Evolutionary conservation across 2,888 invertebrate genomes (phyloP), one percentile per base, ranked within the genome.

Genomic region (Notocelia uddmanniana): DNA sequence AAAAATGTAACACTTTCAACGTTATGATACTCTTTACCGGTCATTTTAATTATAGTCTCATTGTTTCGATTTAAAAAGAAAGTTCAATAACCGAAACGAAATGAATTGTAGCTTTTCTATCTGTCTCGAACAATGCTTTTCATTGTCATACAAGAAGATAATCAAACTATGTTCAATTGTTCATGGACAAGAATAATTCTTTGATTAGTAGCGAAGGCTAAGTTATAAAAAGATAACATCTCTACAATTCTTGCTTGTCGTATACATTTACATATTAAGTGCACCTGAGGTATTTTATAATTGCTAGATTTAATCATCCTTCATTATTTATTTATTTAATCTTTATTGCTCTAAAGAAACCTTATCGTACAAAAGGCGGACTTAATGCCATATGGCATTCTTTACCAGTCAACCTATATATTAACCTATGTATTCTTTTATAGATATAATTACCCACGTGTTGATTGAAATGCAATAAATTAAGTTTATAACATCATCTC

Each of bases 1-100:
- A 83, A 74, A 78, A 85, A 82, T 79, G 85, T 86, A 83, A 88
- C 80, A 89, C 86, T 90, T 92, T 86, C 83, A 68, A 77, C 75
- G 62, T 68, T 64, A 54, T 37, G 26, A 68, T 67, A 50, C 63
- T 69, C 66, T 48, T 34, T 60, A 62, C 67, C 23, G 74, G 68
- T 73, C 45, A 3, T 69, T 37, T 66, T 60, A 59, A 59, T 54
- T 37, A 31, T 70, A 60, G 72, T 73, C 69, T 74, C 73, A 75
- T 77, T 77, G 68, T 75, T 71, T 69, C 55, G 71, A 74, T 74
- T 45, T 31, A 18, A 37, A 37, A 62, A 48, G 67, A 60, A 72
- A 68, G 66, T 57, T 34, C 23, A 19, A 23, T 54, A 10, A 37
- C 50, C 13, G 54, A 26, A 45, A 11, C 54, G 13, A 60, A 31